These are phyloP conservation scores for Ecliptopera silaceata DNA, from an alignment of 2,888 invertebrate species.

Conservation along the genomic window DNA sequence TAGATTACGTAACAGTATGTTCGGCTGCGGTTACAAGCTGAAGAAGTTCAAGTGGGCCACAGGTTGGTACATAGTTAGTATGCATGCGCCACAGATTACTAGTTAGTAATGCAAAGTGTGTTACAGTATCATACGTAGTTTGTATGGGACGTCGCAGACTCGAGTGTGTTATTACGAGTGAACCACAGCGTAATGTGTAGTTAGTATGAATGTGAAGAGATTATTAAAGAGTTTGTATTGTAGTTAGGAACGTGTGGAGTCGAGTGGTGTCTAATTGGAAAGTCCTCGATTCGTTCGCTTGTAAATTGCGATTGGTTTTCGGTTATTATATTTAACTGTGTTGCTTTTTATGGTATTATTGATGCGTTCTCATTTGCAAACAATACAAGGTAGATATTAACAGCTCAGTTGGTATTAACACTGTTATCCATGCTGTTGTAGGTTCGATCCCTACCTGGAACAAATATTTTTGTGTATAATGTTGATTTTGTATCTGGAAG, in stretches of 20 bases:
- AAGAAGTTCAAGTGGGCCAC: not conserved
- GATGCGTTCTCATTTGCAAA: too few relatives aligned
- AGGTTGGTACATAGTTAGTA: not conserved
- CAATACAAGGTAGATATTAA: too few relatives aligned
- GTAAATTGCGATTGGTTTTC: constrained; percentile 1
- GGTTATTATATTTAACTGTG: not conserved
- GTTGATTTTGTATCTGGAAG: too few relatives aligned
- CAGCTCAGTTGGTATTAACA: too few relatives aligned
- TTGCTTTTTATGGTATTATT: too few relatives aligned
- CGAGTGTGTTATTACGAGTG: not conserved
- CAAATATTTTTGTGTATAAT: too few relatives aligned
- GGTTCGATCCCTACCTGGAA: too few relatives aligned
- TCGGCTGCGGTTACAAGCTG: not conserved
- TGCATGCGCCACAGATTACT: not conserved
- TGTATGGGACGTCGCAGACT: not conserved
- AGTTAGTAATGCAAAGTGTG: not conserved
- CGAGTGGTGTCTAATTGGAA: constrained; percentile 14
- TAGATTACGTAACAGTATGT: not conserved
- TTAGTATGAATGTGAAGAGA: not conserved
- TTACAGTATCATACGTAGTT: not conserved
- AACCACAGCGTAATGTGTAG: not conserved
- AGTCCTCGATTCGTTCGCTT: constrained; percentile 1
- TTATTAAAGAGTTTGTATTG: not conserved
- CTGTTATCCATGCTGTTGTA: too few relatives aligned
- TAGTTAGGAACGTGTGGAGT: not conserved